Evolutionary conservation across 1,140 invertebrate species (phyloP).

Genomic region (Drosophila sulfurigaster): DNA sequence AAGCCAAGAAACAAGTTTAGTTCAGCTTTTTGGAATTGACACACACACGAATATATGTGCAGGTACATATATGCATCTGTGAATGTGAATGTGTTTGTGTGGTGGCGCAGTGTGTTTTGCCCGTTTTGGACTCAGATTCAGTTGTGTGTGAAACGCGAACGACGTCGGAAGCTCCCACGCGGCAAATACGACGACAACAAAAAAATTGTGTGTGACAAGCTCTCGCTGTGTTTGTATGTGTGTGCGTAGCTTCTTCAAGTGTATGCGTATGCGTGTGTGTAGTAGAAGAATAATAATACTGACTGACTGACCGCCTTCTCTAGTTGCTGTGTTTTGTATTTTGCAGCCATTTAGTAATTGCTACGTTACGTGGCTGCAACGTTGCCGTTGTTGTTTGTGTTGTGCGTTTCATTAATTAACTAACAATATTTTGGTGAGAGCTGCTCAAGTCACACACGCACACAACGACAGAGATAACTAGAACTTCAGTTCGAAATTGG

Average conservation of each 20-base stretch:
- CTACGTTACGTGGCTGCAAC: slow-evolving; percentile 41
- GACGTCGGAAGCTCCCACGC: slow-evolving; percentile 53
- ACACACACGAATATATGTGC: slow-evolving; percentile 19
- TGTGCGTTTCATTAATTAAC: slow-evolving; percentile 24
- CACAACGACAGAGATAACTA: slow-evolving; percentile 7
- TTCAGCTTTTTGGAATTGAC: slow-evolving; percentile 75
- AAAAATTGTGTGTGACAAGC: slow-evolving; percentile 64
- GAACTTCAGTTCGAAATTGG: slow-evolving; percentile 35
- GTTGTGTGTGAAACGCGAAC: slow-evolving; percentile 61
- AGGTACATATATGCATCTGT: not conserved
- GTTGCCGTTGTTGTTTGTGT: not conserved
- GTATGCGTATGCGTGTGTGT: slow-evolving; percentile 18
- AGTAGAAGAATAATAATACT: slow-evolving; percentile 35
- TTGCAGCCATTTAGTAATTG: slow-evolving; percentile 61
- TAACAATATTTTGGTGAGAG: slow-evolving; percentile 19
- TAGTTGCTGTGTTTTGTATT: slow-evolving; percentile 18
- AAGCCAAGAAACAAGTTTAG: slow-evolving; percentile 77
- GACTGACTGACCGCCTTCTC: slow-evolving; percentile 16
- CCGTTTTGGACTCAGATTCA: slow-evolving; percentile 41
- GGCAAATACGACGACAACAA: slow-evolving; percentile 30
- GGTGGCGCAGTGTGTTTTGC: slow-evolving; percentile 52
- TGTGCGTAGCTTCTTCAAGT: slow-evolving; percentile 23
- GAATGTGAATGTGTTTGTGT: slow-evolving; percentile 13
- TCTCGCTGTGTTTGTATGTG: slow-evolving; percentile 22
- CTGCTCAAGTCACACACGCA: slow-evolving; percentile 1